These are phyloP conservation scores for Bombus difficillimus DNA, from an alignment of 1,140 invertebrate genomes.

Conservation along the genomic window DNA sequence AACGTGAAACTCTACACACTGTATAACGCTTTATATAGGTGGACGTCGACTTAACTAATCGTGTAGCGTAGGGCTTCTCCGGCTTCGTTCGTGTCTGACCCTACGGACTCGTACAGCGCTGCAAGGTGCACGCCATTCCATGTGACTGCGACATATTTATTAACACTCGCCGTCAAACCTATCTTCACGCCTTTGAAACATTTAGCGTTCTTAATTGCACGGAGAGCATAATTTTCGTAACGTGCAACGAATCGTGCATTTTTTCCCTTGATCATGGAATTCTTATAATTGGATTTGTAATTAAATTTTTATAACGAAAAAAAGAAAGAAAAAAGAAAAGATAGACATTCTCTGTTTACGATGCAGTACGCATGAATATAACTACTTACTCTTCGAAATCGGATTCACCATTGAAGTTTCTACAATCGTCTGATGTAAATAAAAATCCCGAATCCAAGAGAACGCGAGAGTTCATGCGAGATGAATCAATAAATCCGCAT, in stretches of 20 bases:
- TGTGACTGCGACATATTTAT: constrained; percentile 52
- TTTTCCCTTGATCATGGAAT: no score
- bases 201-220: background rate
- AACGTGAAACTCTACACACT: background rate
- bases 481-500: background rate
- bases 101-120: constrained; percentile 46
- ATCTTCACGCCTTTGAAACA: background rate
- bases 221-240: background rate
- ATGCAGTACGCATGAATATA: no score
- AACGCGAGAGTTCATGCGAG: background rate
- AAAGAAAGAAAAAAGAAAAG: no score
- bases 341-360: no score
- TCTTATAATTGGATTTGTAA: no score
- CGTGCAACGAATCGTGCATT: no score
- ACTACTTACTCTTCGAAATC: no score
- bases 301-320: no score
- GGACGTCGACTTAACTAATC: constrained; percentile 78
- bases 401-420: background rate
- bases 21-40: constrained; percentile 72
- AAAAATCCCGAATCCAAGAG: background rate
- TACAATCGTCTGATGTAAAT: background rate
- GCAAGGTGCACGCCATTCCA: constrained; percentile 65
- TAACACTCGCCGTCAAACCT: constrained; percentile 29
- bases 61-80: constrained; percentile 72
- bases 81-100: constrained; percentile 77